Percentiles rank a stretch among this genome's conserved stretches.
Conservation (phyloP, 2,113 vertebrate species). For the Phoxinus phoxinus region DNA sequence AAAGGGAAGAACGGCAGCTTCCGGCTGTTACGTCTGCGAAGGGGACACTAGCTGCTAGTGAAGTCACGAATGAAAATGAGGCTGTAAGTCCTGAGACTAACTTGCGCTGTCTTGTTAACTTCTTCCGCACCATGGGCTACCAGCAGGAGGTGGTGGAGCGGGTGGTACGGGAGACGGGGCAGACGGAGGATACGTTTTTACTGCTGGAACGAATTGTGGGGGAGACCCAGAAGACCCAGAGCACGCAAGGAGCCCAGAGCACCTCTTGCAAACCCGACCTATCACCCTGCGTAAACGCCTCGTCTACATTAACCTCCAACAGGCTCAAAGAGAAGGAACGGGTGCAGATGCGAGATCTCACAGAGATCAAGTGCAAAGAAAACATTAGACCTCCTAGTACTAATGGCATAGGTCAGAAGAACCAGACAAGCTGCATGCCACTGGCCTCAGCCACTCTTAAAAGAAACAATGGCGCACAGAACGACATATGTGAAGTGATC, state of each 20-base stretch:
- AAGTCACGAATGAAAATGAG: slow-evolving; percentile 72
- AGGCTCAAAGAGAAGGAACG: slow-evolving; percentile 69
- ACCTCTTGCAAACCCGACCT: slow-evolving; percentile 55
- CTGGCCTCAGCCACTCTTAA: slow-evolving; percentile 66
- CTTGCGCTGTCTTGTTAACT: slow-evolving; percentile 93
- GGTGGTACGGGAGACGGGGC: slow-evolving; percentile 86
- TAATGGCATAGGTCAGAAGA: slow-evolving; percentile 70
- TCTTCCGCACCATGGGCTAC: slow-evolving; percentile 98
- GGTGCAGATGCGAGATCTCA: slow-evolving; percentile 56
- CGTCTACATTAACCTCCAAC: slow-evolving; percentile 38
- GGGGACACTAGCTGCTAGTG: slow-evolving; percentile 59
- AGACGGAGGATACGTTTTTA: slow-evolving; percentile 86
- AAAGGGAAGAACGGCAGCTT: slow-evolving; percentile 62
- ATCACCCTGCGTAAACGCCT: slow-evolving; percentile 55
- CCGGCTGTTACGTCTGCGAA: slow-evolving; percentile 65
- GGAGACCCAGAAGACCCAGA: slow-evolving; percentile 73
- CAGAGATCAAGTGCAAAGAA: slow-evolving; percentile 68
- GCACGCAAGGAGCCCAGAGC: slow-evolving; percentile 63
- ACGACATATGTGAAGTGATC: slow-evolving; percentile 70
- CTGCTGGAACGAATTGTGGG: slow-evolving; percentile 91
- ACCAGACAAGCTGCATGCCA: slow-evolving; percentile 63
- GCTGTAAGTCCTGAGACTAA: slow-evolving; percentile 90
- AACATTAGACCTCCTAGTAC: slow-evolving; percentile 72
- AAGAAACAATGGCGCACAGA: slow-evolving; percentile 72
- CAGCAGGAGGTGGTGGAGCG: slow-evolving; percentile 89